phyloP scores from a whole-genome alignment of 2,888 invertebrate genomes.

The Acanthosepion esculentum region DNA sequence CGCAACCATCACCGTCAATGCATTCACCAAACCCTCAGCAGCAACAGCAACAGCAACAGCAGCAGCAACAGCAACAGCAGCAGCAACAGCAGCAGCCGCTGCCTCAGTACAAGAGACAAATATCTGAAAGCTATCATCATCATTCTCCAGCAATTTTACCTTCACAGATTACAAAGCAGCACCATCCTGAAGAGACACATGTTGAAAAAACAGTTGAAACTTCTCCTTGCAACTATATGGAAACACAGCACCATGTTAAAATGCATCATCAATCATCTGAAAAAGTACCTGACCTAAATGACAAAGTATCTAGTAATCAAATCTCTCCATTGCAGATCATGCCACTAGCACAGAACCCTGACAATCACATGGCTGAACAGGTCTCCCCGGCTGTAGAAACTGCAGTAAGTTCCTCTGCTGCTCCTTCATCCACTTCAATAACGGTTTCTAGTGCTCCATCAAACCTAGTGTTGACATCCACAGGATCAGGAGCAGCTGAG shows the following conservation, averaged over 20 bases:
- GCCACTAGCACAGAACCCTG: not conserved
- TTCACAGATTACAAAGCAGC: not conserved
- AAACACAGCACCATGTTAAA: not conserved
- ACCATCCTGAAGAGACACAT: not conserved
- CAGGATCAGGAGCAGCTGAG: not conserved
- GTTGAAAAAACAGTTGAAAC: not conserved
- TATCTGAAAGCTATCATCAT: not conserved
- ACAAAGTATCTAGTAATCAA: not conserved
- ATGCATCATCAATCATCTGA: not conserved
- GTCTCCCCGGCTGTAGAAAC: not conserved
- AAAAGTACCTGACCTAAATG: not conserved
- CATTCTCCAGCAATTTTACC: not conserved
- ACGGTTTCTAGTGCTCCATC: not conserved
- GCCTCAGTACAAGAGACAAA: not conserved
- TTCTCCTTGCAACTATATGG: not conserved
- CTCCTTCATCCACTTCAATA: not conserved
- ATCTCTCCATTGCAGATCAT: not conserved
- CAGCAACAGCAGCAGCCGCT: not conserved
- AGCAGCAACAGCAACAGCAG: not conserved
- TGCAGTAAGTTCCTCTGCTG: not conserved
- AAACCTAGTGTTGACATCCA: not conserved
- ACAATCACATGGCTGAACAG: not conserved
- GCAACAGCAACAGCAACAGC: not conserved
- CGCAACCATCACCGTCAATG: not conserved
- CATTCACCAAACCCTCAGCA: not conserved